A percentile compares a stretch with the other conserved stretches of the same genome.
phyloP scores from a whole-genome alignment of 2,797 vertebrate genomes.

The Halcyon badia region DNA sequence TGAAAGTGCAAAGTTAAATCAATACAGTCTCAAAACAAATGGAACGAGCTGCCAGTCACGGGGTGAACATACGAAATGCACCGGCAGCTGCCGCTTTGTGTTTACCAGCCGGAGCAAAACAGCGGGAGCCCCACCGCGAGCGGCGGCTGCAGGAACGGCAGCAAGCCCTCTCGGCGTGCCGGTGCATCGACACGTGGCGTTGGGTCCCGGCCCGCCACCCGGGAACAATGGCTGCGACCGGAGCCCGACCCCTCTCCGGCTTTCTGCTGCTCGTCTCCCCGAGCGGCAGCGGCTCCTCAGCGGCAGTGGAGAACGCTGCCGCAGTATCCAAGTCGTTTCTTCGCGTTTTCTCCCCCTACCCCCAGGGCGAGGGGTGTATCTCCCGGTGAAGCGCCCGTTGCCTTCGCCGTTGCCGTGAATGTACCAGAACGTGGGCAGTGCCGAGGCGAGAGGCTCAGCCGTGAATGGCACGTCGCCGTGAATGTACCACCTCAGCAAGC shows the following conservation, averaged over 20 bases:
- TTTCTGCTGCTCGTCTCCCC: too few species aligned
- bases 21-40: constrained; percentile 84
- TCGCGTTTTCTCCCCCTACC: background rate
- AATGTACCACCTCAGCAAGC: background rate
- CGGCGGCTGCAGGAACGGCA: fast-evolving
- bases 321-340: background rate
- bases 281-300: background rate
- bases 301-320: too few species aligned
- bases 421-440: too few species aligned
- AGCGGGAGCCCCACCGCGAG: fast-evolving
- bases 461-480: fast-evolving
- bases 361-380: background rate
- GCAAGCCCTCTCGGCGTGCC: fast-evolving
- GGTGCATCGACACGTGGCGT: background rate
- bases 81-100: background rate
- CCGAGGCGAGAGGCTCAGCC: background rate
- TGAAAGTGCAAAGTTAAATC: constrained; percentile 84
- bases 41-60: constrained; percentile 64
- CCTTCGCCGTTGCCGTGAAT: background rate
- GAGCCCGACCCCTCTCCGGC: background rate
- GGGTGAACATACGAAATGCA: constrained; percentile 48
- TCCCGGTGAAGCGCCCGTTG: fast-evolving
- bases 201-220: background rate
- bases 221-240: background rate
- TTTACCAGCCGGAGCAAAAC: fast-evolving